These are phyloP conservation scores for Lepidocolaptes lacrymiger DNA, from an alignment of 2,797 vertebrate species.

Conservation along the genomic window DNA sequence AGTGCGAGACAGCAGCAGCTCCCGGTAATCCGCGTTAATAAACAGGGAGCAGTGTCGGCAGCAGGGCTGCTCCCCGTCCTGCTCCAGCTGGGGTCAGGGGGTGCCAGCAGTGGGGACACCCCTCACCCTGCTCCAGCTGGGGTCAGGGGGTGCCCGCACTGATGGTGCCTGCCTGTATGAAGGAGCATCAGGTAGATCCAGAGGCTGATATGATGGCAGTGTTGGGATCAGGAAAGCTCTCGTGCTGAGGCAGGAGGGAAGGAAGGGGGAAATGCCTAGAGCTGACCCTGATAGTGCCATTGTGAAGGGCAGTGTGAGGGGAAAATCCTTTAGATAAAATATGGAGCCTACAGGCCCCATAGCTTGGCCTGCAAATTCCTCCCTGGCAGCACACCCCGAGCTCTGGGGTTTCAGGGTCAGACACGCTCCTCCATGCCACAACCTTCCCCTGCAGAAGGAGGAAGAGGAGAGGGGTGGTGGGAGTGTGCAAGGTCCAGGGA, in stretches of 20 bases:
- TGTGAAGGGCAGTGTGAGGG: background rate
- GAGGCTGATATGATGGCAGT: background rate
- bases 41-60: background rate
- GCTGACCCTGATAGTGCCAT: background rate
- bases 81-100: fast-evolving
- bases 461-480: background rate
- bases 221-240: background rate
- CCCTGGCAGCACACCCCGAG: background rate
- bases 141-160: background rate
- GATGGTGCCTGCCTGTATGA: fast-evolving
- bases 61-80: background rate
- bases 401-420: background rate
- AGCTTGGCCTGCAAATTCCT: background rate
- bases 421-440: fast-evolving
- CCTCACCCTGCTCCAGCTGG: background rate
- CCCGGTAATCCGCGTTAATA: slow-evolving; percentile 23
- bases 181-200: background rate
- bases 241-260: background rate
- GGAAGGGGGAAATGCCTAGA: background rate
- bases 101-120: background rate
- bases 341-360: background rate
- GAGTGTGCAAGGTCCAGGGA: fast-evolving
- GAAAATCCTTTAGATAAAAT: background rate
- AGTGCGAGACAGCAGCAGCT: slow-evolving; percentile 6
- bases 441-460: background rate